A percentile compares a stretch with the other conserved stretches of the same genome.
Conservation (phyloP, 2,888 invertebrate genomes). For the Metopia argyrocephala region DNA sequence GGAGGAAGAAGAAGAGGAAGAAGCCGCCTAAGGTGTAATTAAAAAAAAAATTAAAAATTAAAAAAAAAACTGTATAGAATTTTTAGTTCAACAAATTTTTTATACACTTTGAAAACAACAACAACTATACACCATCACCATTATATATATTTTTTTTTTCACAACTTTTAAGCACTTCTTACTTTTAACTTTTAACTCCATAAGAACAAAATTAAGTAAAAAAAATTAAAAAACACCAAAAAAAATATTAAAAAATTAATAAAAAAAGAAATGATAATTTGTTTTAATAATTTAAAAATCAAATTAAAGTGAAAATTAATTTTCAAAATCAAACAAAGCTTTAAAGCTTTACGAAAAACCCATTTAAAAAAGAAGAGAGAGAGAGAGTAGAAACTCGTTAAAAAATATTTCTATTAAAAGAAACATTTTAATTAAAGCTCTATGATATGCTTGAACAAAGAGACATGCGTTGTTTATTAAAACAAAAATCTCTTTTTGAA, state of each 20-base stretch:
- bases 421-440: too few relatives aligned
- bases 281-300: slow-evolving; percentile 61
- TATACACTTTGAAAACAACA: slow-evolving; percentile 61
- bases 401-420: too few relatives aligned
- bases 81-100: slow-evolving; percentile 29
- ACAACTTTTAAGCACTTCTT: slow-evolving; percentile 63
- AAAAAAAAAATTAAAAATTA: background rate
- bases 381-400: background rate
- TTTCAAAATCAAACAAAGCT: slow-evolving; percentile 17
- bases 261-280: slow-evolving; percentile 59
- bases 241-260: slow-evolving; percentile 59
- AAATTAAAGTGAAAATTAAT: slow-evolving; percentile 36
- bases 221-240: slow-evolving; percentile 55
- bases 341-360: background rate
- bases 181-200: slow-evolving; percentile 61
- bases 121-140: slow-evolving; percentile 32
- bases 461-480: too few relatives aligned
- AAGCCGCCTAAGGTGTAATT: slow-evolving; percentile 72
- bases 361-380: background rate
- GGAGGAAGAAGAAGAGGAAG: slow-evolving; percentile 89
- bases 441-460: too few relatives aligned
- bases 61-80: slow-evolving; percentile 49
- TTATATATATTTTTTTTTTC: slow-evolving; percentile 28
- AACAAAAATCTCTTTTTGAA: background rate
- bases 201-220: slow-evolving; percentile 62